phyloP scores from a whole-genome alignment of 2,888 invertebrate genomes.

The Sipunculus nudus region DNA sequence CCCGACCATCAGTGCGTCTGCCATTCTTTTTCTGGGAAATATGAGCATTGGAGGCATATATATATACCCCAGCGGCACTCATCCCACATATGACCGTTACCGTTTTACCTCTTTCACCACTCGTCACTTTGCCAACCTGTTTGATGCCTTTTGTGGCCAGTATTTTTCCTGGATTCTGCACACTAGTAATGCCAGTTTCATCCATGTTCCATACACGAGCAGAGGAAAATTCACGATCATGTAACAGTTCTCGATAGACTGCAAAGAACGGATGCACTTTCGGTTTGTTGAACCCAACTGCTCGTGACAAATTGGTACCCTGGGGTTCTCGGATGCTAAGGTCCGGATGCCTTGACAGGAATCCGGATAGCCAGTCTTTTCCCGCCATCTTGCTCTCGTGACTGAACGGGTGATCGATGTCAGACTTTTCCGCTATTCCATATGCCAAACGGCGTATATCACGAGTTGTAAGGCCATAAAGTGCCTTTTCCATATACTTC shows the following conservation, averaged over 20 bases:
- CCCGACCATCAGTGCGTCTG: no score
- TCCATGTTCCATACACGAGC: slow-evolving; percentile 31
- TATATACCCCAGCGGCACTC: no score
- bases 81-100: no score
- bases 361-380: slow-evolving; percentile 33
- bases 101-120: no score
- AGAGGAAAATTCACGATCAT: neutral
- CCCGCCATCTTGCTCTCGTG: slow-evolving; percentile 30
- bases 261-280: slow-evolving; percentile 28
- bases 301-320: slow-evolving; percentile 30
- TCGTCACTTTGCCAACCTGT: slow-evolving; percentile 3
- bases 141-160: slow-evolving; percentile 22
- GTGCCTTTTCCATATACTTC: slow-evolving; percentile 16
- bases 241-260: slow-evolving; percentile 5
- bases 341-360: slow-evolving; percentile 27
- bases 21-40: no score
- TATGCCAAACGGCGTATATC: slow-evolving; percentile 30
- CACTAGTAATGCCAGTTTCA: slow-evolving; percentile 33
- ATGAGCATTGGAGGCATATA: no score
- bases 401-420: slow-evolving; percentile 30
- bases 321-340: slow-evolving; percentile 28
- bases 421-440: slow-evolving; percentile 27
- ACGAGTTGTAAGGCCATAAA: slow-evolving; percentile 23
- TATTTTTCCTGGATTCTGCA: slow-evolving; percentile 28
- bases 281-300: slow-evolving; percentile 32